A percentile compares a stretch with the other conserved stretches of the same genome.
Conservation (phyloP, 2,888 invertebrate genomes). For the Gari tellinella region DNA sequence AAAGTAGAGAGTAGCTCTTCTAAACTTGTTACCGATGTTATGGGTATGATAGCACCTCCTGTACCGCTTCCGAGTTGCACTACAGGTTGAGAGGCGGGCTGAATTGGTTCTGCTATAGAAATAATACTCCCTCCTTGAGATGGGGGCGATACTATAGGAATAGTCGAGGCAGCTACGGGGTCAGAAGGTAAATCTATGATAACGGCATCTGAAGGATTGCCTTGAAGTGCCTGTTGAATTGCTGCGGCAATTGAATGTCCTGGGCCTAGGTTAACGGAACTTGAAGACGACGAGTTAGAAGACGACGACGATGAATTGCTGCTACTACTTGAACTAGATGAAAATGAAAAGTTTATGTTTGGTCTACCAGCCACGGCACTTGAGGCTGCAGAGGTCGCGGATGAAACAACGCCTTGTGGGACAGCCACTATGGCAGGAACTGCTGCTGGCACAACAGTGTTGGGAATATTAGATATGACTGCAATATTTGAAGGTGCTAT, state of each 20-base stretch:
- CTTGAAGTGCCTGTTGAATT: not conserved
- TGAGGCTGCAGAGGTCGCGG: too few relatives aligned
- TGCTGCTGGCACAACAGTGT: too few relatives aligned
- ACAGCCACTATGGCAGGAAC: too few relatives aligned
- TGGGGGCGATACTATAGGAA: not conserved
- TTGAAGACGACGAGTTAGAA: conserved; percentile 38
- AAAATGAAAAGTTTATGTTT: conserved; percentile 29
- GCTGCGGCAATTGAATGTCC: conserved; percentile 3
- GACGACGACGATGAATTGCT: conserved; percentile 48
- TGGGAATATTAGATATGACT: too few relatives aligned
- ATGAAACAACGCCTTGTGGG: too few relatives aligned
- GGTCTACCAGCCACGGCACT: too few relatives aligned
- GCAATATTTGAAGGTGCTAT: too few relatives aligned
- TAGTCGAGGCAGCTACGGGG: not conserved
- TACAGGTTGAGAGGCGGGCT: conserved; percentile 2
- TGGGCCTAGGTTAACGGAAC: not conserved
- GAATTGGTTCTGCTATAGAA: conserved; percentile 16
- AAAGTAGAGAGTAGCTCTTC: conserved; percentile 37
- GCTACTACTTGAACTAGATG: conserved; percentile 35
- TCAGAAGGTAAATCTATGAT: not conserved
- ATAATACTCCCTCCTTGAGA: conserved; percentile 2
- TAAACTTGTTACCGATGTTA: conserved; percentile 32
- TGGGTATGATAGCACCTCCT: conserved; percentile 40
- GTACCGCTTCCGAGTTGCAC: conserved; percentile 28
- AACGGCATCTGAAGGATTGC: conserved; percentile 5